phyloP scores from a whole-genome alignment of 2,797 vertebrate species.

The Melopsittacus undulatus region DNA sequence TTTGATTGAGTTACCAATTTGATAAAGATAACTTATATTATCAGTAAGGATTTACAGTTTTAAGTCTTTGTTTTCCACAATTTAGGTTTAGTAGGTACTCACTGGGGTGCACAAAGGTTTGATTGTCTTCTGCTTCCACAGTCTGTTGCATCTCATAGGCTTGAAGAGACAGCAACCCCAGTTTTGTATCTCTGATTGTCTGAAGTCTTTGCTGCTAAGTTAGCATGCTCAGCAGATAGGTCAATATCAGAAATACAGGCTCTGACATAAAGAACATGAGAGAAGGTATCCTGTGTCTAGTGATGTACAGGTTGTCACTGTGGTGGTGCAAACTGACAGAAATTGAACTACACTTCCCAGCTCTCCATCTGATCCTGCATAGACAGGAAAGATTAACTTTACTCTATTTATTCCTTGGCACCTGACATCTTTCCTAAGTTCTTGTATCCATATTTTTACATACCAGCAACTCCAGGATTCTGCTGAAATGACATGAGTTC shows the following conservation, averaged over 20 bases:
- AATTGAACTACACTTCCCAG: not conserved
- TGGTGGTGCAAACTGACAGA: not conserved
- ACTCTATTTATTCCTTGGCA: not conserved
- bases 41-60: not conserved
- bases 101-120: not conserved
- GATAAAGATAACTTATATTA: not conserved
- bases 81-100: not conserved
- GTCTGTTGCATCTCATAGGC: not conserved
- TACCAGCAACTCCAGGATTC: not conserved
- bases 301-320: not conserved
- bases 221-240: not conserved
- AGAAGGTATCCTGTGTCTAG: not conserved
- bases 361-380: not conserved
- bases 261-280: not conserved
- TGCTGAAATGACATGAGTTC: not conserved
- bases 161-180: not conserved
- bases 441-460: not conserved
- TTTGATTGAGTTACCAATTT: not conserved
- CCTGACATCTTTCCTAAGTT: not conserved
- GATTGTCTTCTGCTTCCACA: not conserved
- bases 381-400: not conserved
- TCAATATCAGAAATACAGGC: not conserved
- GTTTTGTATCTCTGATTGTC: not conserved
- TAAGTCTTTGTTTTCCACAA: not conserved
- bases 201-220: not conserved